Evolutionary conservation across 1,140 invertebrate genomes (phyloP), one percentile per base, ranked within the genome.

Genomic region (Drosophila nigromelanica): DNA sequence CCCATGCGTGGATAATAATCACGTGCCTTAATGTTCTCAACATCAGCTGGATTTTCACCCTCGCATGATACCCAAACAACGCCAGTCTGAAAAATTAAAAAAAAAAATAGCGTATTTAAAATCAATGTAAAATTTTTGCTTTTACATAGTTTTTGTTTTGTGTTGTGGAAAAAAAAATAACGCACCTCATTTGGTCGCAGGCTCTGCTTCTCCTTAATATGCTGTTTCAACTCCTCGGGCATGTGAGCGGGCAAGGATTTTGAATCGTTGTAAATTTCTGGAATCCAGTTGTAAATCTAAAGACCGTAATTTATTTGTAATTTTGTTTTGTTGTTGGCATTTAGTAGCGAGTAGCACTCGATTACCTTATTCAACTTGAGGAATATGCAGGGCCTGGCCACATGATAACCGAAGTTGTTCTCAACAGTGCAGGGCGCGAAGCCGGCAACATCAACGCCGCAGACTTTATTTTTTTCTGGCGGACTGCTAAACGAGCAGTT

Each of bases 31-130:
- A 98, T 96, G 92, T 98, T 97, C 92, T 98, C 97, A 72, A 95
- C 94, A 91, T 98, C 97, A 42, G 96, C 96, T 7, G 97, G 96
- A 92, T 97, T 97, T 93, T 98, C 97, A 40, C 97, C 97, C 92
- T 97, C 95, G 91, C 97, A 98, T 8, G 95, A 96, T 10, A 98
- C 95, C 96, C 96, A 98, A 68, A 98, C 95, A 12, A 95, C 95
- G 87, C 95, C 94, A 76, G 95, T 91, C 93, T 95, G 87, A 6
- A 93, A 91, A 66, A 5, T 21, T 4, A 15, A 30, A 64, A 50
- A 50, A 40, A 15, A 15, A 30, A 66, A 71, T 14, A 54, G 55
- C 18, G 14, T 12, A 52, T n/a, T 56, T 40, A 51, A 40, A 30
- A 61, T 5, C 21, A 24, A 18, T 18, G 5, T 3, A 12, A 4